Evolutionary conservation across 1,140 invertebrate species (phyloP).

Genomic region (Drosophila bifasciata): DNA sequence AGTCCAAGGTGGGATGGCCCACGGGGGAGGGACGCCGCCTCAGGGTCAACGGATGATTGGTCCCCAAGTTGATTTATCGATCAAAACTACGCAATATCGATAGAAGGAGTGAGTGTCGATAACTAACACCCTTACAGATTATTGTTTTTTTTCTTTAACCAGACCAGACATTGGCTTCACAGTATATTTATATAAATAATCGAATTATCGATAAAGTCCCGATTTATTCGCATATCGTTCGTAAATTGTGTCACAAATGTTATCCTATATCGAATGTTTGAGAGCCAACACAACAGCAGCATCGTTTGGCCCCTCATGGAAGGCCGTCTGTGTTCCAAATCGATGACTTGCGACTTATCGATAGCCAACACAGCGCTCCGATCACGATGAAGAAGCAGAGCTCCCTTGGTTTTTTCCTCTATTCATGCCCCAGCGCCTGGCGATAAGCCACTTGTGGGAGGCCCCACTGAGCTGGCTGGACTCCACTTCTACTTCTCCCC

Average conservation of each 20-base stretch:
- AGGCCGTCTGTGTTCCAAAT: background rate
- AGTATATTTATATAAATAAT: too few species aligned
- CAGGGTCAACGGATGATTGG: constrained; percentile 33
- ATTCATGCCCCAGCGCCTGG: constrained; percentile 13
- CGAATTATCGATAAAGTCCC: too few species aligned
- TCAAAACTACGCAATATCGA: constrained; percentile 7
- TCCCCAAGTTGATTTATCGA: background rate
- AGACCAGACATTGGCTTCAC: too few species aligned
- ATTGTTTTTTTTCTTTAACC: too few species aligned
- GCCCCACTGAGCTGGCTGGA: constrained; percentile 22
- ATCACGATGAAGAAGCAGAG: background rate
- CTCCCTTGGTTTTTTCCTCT: constrained; percentile 37
- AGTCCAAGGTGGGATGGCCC: constrained; percentile 47
- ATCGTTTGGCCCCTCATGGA: too few species aligned
- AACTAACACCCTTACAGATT: background rate
- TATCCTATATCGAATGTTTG: too few species aligned
- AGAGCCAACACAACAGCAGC: too few species aligned
- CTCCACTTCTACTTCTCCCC: background rate
- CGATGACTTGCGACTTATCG: constrained; percentile 8
- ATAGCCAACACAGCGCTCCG: background rate
- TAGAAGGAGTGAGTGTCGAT: constrained; percentile 14
- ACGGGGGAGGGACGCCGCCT: constrained; percentile 34
- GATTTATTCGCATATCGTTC: too few species aligned
- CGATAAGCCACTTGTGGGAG: constrained; percentile 42
- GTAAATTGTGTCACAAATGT: too few species aligned